Conservation (phyloP, 2,113 vertebrate genomes). For the Oryzias curvinotus region DNA sequence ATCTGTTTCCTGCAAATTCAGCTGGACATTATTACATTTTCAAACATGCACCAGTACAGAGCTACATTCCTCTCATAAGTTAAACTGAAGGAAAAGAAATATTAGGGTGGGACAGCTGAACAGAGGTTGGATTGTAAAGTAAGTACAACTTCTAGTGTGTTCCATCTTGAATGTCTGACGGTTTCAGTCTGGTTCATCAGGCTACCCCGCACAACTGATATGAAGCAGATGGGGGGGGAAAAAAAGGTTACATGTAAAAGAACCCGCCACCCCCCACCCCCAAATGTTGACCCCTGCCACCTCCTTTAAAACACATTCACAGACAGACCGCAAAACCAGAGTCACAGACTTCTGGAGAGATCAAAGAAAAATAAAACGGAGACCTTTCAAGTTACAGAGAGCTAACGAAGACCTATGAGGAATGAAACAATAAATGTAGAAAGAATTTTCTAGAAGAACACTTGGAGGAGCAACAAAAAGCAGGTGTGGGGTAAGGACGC, state of each 20-base stretch:
- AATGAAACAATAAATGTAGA: neutral
- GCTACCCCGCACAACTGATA: slow-evolving; percentile 25
- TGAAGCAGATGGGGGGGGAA: neutral
- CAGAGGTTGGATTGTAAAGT: slow-evolving; percentile 42
- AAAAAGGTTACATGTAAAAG: slow-evolving; percentile 1
- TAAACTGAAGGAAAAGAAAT: slow-evolving; percentile 3
- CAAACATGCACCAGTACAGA: slow-evolving; percentile 50
- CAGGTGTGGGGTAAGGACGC: neutral
- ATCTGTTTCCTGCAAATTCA: slow-evolving; percentile 39
- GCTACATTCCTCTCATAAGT: neutral
- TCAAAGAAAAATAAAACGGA: neutral
- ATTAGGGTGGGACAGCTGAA: slow-evolving; percentile 1
- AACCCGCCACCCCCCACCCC: neutral
- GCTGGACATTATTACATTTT: slow-evolving; percentile 39
- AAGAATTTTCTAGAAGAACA: slow-evolving; percentile 12
- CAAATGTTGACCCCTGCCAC: slow-evolving; percentile 21
- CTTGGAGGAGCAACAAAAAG: neutral
- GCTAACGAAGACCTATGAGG: neutral
- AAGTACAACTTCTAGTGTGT: slow-evolving; percentile 13
- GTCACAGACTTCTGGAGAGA: slow-evolving; percentile 7
- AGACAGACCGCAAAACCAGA: slow-evolving; percentile 8
- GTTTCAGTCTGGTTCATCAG: slow-evolving; percentile 26
- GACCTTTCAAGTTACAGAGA: neutral
- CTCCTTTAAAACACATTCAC: slow-evolving; percentile 17
- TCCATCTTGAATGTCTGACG: slow-evolving; percentile 31